Evolutionary conservation across 2,113 vertebrate species (phyloP).

Genomic region (Zosterops borbonicus): DNA sequence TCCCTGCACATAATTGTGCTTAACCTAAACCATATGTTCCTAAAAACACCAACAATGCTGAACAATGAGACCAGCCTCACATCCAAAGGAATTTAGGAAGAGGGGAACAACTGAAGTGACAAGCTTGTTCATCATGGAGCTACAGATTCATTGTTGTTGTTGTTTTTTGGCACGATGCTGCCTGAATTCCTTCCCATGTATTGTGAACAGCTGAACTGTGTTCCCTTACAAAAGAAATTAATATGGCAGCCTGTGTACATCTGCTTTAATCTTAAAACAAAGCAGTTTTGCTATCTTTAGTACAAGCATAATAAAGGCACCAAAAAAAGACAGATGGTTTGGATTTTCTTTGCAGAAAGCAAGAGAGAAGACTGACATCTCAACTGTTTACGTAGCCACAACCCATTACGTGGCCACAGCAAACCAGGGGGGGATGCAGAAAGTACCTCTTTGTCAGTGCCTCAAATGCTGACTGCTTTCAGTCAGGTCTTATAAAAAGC

Average conservation of each 20-base stretch:
- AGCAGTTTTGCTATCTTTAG: conserved; percentile 50
- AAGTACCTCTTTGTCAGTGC: conserved; percentile 13
- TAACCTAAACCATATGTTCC: background rate
- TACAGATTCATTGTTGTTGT: background rate
- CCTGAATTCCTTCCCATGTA: conserved; percentile 49
- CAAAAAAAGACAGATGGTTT: conserved; percentile 69
- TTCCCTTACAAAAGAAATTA: conserved; percentile 62
- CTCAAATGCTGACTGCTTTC: background rate
- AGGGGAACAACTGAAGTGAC: conserved; percentile 31
- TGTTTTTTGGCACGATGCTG: background rate
- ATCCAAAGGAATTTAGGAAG: background rate
- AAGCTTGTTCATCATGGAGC: background rate
- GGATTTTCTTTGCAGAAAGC: conserved; percentile 48
- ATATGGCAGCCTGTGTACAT: conserved; percentile 60
- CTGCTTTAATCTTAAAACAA: conserved; percentile 74
- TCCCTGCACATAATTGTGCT: rapidly evolving
- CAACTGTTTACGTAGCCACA: conserved; percentile 43
- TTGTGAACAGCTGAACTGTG: conserved; percentile 49
- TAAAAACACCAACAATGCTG: background rate
- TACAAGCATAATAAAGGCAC: conserved; percentile 29
- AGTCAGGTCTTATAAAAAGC: background rate
- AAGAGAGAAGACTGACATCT: conserved; percentile 37
- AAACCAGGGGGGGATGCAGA: background rate
- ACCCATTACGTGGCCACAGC: background rate
- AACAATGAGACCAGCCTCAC: background rate